Percentiles rank a stretch among this genome's conserved stretches.
Evolutionary conservation across 2,888 invertebrate species (phyloP).

Genomic region (Morpho achilles): DNA sequence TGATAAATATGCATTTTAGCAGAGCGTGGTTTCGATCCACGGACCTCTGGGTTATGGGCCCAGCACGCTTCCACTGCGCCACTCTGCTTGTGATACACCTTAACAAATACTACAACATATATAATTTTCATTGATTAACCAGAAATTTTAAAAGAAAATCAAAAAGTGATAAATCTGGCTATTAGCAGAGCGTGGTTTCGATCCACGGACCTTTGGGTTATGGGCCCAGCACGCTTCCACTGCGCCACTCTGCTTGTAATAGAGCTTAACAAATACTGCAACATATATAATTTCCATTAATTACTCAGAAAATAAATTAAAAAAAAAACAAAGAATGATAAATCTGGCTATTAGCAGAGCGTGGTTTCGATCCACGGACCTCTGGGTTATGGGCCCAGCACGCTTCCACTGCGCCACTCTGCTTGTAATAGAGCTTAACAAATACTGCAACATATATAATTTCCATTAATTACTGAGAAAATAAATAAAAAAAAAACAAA

Average conservation of each 20-base stretch:
- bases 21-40: slow-evolving; percentile 90
- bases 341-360: slow-evolving; percentile 78
- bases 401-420: slow-evolving; percentile 91
- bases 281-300: not conserved
- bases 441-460: too few relatives aligned
- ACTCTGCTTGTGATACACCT: slow-evolving; percentile 75
- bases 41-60: slow-evolving; percentile 92
- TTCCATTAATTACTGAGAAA: too few relatives aligned
- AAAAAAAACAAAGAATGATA: too few relatives aligned
- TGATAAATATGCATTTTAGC: not conserved
- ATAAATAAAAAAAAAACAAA: too few relatives aligned
- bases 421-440: slow-evolving; percentile 49
- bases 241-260: slow-evolving; percentile 86
- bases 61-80: slow-evolving; percentile 91
- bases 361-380: slow-evolving; percentile 95
- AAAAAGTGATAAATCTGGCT: not conserved
- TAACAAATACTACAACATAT: too few relatives aligned
- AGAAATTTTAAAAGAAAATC: not conserved
- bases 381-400: slow-evolving; percentile 90
- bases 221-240: slow-evolving; percentile 92
- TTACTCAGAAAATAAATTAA: too few relatives aligned
- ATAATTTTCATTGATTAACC: not conserved
- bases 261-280: too few relatives aligned
- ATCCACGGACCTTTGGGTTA: slow-evolving; percentile 96
- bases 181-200: slow-evolving; percentile 83